Percentiles rank a stretch among this genome's conserved stretches.
These are phyloP conservation scores for Labeo rohita DNA, from an alignment of 2,113 vertebrate genomes.

Conservation along the genomic window DNA sequence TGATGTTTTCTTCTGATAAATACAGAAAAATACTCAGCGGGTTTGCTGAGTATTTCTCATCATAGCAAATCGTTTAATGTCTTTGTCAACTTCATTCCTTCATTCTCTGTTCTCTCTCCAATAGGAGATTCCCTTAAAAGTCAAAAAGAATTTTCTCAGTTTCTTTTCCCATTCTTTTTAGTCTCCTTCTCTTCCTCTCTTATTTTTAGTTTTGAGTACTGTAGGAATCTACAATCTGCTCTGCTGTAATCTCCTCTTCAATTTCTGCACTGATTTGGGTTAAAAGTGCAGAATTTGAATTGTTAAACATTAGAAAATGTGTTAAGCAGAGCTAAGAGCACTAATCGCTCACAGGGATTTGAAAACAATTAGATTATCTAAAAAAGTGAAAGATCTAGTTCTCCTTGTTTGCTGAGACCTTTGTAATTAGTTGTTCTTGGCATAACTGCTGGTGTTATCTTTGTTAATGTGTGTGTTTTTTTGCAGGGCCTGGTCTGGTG, in stretches of 20 bases:
- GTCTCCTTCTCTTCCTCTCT: neutral
- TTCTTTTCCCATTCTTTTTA: neutral
- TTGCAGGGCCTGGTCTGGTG: constrained; percentile 76
- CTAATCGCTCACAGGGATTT: neutral
- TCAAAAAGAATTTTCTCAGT: neutral
- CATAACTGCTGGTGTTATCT: neutral
- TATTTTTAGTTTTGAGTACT: neutral
- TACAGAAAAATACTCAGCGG: neutral
- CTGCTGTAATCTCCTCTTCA: neutral
- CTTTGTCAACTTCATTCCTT: neutral
- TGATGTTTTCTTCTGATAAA: neutral
- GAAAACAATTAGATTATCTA: neutral
- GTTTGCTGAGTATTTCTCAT: neutral
- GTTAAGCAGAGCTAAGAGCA: neutral
- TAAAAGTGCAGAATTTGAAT: neutral
- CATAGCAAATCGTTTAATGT: neutral
- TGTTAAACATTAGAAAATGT: neutral
- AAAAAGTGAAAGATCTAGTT: neutral
- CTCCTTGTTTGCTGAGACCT: neutral
- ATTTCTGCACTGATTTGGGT: neutral
- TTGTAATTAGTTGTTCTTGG: neutral
- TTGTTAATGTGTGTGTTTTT: neutral
- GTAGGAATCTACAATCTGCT: neutral
- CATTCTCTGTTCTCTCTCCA: neutral
- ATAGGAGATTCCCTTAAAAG: neutral